Base-by-base conservation (phyloP, 2,797 vertebrate genomes). In the Clarias pachynema region DNA sequence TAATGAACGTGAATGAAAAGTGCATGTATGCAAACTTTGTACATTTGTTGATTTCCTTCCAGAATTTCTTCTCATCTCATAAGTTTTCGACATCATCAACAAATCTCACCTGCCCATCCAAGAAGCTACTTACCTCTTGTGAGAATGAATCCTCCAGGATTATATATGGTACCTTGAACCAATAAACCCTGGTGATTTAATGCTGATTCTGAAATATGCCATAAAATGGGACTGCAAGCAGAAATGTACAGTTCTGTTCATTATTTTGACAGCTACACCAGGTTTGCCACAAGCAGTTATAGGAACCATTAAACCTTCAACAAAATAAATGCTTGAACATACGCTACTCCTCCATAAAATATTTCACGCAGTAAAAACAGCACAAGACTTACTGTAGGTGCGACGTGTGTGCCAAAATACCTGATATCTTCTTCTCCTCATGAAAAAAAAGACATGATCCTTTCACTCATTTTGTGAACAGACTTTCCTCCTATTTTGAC, bases 221-320 rank as follows among this genome's bases (percentile, higher is more conserved):
- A 66, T 37, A 65, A 40, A 59, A 60, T 77, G 65, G 56, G 63
- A 20, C 80, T 49, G 34, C n/a, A 34, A 40, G 49, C 31, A 60
- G 75, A 40, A 68, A 40, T 59, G 62, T 69, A 79, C 24, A 78
- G 40, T 60, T 82, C n/a, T 24, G n/a, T 69, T 74, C 37, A 53
- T 40, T 82, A 66, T 60, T 78, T 78, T 78, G 63, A 78, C 60
- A 57, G 60, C 60, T 57, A 59, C 70, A 37, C 81, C 80, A 70
- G 63, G 79, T 63, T 73, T 22, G 12, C 79, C 63, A 69, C 34
- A 82, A 77, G 78, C 66, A 73, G 78, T 81, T 73, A 81, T 69
- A 7, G 53, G 66, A 79, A 72, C 22, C 57, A 18, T 73, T 65
- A 84, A 84, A 83, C 31, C 82, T 66, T 84, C 60, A 74, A 5